Base-by-base conservation (phyloP, 2,888 invertebrate genomes). In the Tetranychus truncatus region DNA sequence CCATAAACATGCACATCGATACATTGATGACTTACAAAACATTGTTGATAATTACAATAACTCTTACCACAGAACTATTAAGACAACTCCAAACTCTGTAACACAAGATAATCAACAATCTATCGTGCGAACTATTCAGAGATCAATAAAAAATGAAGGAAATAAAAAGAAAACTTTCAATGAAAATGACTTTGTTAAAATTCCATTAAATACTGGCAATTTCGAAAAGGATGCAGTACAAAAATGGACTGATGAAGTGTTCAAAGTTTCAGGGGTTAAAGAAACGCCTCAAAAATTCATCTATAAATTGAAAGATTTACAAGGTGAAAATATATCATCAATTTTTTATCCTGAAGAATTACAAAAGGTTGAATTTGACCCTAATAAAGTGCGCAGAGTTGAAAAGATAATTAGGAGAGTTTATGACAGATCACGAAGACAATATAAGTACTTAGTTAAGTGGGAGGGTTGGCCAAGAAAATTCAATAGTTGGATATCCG, bases 1-100 rank as follows among this genome's bases (percentile, higher is more conserved):
- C 0, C 74, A 76, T 20, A 76, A 78, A 18, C 78, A 79, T 45
- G 79, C 78, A 5, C n/a, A 72, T n/a, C 18, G 45, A 72, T 72
- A 18, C 11, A 72, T 72, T 72, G 72, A 72, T 45, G 72, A 20
- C 4, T 44, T 72, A 8, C 34, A 44, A 6, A 9, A 21, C 2
- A 45, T 72, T n/a, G n/a, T 72, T 11, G 6, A 72, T 0, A 20
- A n/a, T 44, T 34, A 72, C 45, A 72, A 72, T 9, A 9, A 72
- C n/a, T 45, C 44, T 7, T 72, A 72, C 11, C 72, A 72, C 11
- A 34, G n/a, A 72, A 20, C 72, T 9, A 72, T 72, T 3, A 72
- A 72, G 21, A 45, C 20, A n/a, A 4, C n/a, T 21, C 72, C 72
- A 8, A 34, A 8, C n/a, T n/a, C n/a, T n/a, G 72, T 72, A 9